Evolutionary conservation across 2,888 invertebrate species (phyloP), one percentile per base, ranked within the genome.

Genomic region (Molanna angustata): DNA sequence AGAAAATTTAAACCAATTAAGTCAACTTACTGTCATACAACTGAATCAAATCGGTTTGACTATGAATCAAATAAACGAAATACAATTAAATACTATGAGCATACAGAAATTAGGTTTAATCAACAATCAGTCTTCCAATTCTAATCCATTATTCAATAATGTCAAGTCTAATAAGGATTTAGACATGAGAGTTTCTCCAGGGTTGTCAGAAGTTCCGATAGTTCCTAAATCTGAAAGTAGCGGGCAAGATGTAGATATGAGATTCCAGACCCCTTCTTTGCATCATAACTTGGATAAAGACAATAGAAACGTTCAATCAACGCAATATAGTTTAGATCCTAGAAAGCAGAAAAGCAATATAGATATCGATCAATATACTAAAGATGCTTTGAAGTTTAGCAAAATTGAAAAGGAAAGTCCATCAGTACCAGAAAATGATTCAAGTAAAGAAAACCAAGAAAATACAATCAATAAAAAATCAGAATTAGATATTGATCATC

Each of bases 1-100:
- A 39, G 77, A 76, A 49, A 81, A 80, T 67, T 70, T 83, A 63
- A 80, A 82, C 61, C 81, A 83, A 62, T 68, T 83, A 59, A 73
- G 79, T 57, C 80, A 82, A 63, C 67, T 83, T 50, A 82, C 82
- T 39, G 79, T 83, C 53, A 73, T 79, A 27, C 82, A 82, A 61
- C 65, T 83, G 40, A 81, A 80, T 64, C 78, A 76, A 62, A 76
- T 81, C 61, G 83, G 83, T 11, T 69, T 83, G 46, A 80, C 80
- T 3, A 67, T 82, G 50, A 72, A 73, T 62, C 82, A 83, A 67
- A 80, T 83, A 45, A 77, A 78, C 22, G 82, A 82, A 64, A 80
- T 83, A 60, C 83, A 83, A 63, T 66, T 80, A 50, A 83, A 80
- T 66, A 80, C 82, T 6, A 74, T 79, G 69, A 79, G 74, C 61